phyloP scores from a whole-genome alignment of 1,140 invertebrate genomes.

The Chymomyza costata region DNA sequence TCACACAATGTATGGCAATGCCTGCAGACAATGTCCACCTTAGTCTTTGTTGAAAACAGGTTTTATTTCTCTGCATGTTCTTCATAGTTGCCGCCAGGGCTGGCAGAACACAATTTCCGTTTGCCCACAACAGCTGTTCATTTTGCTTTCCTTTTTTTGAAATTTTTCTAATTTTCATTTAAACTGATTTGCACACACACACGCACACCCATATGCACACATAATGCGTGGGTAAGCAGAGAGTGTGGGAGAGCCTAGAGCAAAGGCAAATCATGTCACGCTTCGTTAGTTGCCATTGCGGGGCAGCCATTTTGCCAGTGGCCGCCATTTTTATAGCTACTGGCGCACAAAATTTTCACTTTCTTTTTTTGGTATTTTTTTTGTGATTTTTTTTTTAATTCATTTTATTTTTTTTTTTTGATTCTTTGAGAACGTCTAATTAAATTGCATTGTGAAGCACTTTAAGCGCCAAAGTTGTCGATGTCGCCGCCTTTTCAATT shows the following conservation, averaged over 20 bases:
- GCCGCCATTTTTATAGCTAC: constrained; percentile 19
- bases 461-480: constrained; percentile 51
- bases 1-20: too few relatives aligned
- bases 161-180: constrained; percentile 39
- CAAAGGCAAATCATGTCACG: constrained; percentile 38
- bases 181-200: constrained; percentile 36
- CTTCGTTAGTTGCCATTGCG: constrained; percentile 44
- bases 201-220: too few relatives aligned
- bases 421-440: too few relatives aligned
- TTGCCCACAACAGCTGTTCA: constrained; percentile 18
- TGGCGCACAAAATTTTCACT: constrained; percentile 42
- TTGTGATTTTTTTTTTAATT: too few relatives aligned
- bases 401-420: too few relatives aligned
- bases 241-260: too few relatives aligned
- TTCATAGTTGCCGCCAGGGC: constrained; percentile 32
- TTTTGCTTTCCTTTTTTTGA: constrained; percentile 13
- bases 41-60: too few relatives aligned
- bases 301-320: constrained; percentile 2
- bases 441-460: constrained; percentile 69
- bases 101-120: constrained; percentile 61
- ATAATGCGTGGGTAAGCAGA: too few relatives aligned
- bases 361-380: constrained; percentile 61
- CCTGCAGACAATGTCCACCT: too few relatives aligned
- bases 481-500: neutral
- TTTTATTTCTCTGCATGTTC: constrained; percentile 19